Conservation (phyloP, 2,888 invertebrate species). For the Polydrusus cervinus region DNA sequence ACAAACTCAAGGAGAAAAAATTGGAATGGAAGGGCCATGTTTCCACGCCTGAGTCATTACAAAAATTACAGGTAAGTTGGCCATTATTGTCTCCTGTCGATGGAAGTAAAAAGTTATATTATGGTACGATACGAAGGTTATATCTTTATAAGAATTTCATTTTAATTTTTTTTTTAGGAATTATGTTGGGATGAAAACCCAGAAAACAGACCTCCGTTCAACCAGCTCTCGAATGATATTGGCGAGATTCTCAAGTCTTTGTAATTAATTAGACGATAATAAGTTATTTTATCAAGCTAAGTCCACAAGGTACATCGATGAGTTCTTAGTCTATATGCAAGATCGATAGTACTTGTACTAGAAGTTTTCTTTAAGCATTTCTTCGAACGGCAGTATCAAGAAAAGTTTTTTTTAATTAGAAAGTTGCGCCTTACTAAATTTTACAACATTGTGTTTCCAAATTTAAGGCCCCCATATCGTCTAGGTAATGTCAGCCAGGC, state of each 20-base stretch:
- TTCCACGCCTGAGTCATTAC: slow-evolving; percentile 77
- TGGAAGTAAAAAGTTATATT: too few species aligned
- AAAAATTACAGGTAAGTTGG: slow-evolving; percentile 73
- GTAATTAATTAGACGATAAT: slow-evolving; percentile 62
- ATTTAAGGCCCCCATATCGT: too few species aligned
- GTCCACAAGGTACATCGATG: too few species aligned
- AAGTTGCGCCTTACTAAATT: too few species aligned
- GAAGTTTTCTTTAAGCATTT: too few species aligned
- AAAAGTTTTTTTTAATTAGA: background rate
- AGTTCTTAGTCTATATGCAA: too few species aligned
- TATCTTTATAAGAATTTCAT: too few species aligned
- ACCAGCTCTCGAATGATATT: slow-evolving; percentile 74
- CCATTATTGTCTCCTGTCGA: too few species aligned
- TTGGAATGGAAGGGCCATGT: slow-evolving; percentile 81
- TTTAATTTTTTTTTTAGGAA: slow-evolving; percentile 57
- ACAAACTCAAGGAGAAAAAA: slow-evolving; percentile 77
- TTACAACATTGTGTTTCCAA: too few species aligned
- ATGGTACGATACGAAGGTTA: too few species aligned
- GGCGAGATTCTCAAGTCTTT: slow-evolving; percentile 72
- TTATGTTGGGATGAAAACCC: slow-evolving; percentile 82
- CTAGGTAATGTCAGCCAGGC: too few species aligned
- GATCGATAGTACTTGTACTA: too few species aligned
- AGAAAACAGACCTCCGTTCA: slow-evolving; percentile 80
- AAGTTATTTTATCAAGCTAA: slow-evolving; percentile 43
- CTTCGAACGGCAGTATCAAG: slow-evolving; percentile 17